Conservation (phyloP, 1,140 invertebrate species). For the Trichoplusia ni region DNA sequence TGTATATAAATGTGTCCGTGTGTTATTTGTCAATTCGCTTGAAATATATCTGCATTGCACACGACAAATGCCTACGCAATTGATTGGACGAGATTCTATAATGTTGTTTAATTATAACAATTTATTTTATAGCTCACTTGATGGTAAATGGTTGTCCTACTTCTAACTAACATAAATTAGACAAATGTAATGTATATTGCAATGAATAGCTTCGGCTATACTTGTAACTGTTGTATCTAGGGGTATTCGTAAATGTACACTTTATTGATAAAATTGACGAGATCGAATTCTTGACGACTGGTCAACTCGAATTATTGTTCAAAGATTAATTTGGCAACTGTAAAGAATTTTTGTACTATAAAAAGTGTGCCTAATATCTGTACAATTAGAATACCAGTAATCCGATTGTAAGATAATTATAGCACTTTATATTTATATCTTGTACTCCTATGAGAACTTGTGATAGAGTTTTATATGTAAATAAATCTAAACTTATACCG, state of each 20-base stretch:
- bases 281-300: too few species aligned
- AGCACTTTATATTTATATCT: background rate
- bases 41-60: slow-evolving; percentile 2
- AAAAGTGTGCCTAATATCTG: too few species aligned
- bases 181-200: background rate
- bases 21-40: background rate
- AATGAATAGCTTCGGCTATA: background rate
- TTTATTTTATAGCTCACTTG: slow-evolving; percentile 22
- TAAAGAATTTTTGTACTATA: too few species aligned
- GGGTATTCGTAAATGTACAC: background rate
- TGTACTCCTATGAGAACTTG: background rate
- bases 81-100: slow-evolving; percentile 2
- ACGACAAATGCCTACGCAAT: background rate
- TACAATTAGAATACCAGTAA: too few species aligned
- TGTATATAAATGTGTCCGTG: background rate
- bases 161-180: slow-evolving; percentile 7
- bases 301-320: too few species aligned
- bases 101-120: slow-evolving; percentile 1
- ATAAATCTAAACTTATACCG: slow-evolving; percentile 4
- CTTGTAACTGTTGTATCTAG: background rate
- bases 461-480: slow-evolving; percentile 17
- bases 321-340: too few species aligned
- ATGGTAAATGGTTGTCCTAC: slow-evolving; percentile 24
- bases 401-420: background rate
- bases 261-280: background rate